Base-by-base conservation (phyloP, 2,888 invertebrate species). In the Capitulum mitella region DNA sequence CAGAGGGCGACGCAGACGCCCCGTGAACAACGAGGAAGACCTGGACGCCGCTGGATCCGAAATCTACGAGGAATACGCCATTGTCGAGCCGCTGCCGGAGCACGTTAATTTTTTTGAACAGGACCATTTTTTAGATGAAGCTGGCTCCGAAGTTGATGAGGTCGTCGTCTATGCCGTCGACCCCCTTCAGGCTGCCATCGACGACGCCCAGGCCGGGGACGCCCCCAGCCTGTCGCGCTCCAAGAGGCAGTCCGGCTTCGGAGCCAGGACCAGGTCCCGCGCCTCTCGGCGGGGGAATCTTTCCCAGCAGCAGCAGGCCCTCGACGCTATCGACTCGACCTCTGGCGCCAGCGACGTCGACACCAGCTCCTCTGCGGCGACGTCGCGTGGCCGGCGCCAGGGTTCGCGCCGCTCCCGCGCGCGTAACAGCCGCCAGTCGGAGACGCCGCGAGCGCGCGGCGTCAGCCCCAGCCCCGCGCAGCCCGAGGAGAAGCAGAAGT, bases 71-170 rank as follows among this genome's bases (percentile, higher is more conserved):
- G 26, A 37, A 40, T 70, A 70, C 26, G 70, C 34, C 10, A 19
- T 26, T 26, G 40, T 19, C 14, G 70, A 70, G 26, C 70, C 70
- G 14, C 26, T 40, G 22, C 40, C 70, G 14, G 70, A 40, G 40
- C 40, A 40, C 26, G 26, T 3, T 12, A 37, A 40, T 26, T 70
- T 70, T 37, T 70, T 29, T 70, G 70, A 70, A 70, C 70, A 70
- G 70, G 40, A 70, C 70, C 70, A 70, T 70, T 70, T 70, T 70
- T 70, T 70, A 70, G 70, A 70, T 70, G 70, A 70, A 37, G 70
- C 70, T 70, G 70, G 70, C 22, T 70, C 70, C 70, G 70, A 70
- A 70, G 70, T 40, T 22, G 70, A 37, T 29, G 70, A 19, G 70
- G 70, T 70, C 64, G 64, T 64, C 70, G 37, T 22, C 10, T 29